These are phyloP conservation scores for Tetramorium parvispinum DNA, from an alignment of 1,140 invertebrate genomes.

Conservation along the genomic window DNA sequence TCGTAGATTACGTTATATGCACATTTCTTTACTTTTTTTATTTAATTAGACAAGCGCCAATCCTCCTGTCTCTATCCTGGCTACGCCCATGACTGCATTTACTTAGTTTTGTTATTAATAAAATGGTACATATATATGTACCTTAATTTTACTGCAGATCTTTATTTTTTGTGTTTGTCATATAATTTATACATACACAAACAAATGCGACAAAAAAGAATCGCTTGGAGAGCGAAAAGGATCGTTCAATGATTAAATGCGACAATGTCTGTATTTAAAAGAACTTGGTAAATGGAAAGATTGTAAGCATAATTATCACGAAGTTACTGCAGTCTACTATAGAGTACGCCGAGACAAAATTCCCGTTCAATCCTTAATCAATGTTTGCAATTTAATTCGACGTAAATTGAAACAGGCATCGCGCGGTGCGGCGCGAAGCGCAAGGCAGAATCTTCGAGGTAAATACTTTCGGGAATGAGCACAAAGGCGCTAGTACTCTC, in stretches of 20 bases:
- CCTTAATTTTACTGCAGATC: background rate
- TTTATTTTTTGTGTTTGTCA: background rate
- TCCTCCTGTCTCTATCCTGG: no score
- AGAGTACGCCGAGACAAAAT: background rate
- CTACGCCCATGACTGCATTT: background rate
- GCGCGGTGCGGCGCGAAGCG: constrained; percentile 7
- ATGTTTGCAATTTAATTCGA: constrained; percentile 57
- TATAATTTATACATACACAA: background rate
- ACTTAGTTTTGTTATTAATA: background rate
- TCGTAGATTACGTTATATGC: no score
- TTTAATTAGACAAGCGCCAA: no score
- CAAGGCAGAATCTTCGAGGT: constrained; percentile 40
- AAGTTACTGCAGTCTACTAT: background rate
- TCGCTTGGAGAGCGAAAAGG: background rate
- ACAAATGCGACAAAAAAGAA: background rate
- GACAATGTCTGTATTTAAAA: background rate
- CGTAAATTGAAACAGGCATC: constrained; percentile 55
- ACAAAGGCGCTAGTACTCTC: constrained; percentile 50
- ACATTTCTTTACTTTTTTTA: no score
- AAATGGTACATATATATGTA: background rate
- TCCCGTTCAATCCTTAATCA: constrained; percentile 33
- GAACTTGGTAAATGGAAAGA: constrained; percentile 9
- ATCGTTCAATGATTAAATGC: background rate
- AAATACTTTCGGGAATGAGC: constrained; percentile 61
- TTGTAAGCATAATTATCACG: constrained; percentile 16